Evolutionary conservation across 2,113 vertebrate species (phyloP), one percentile per base, ranked within the genome.

Genomic region (Sceloporus undulatus): DNA sequence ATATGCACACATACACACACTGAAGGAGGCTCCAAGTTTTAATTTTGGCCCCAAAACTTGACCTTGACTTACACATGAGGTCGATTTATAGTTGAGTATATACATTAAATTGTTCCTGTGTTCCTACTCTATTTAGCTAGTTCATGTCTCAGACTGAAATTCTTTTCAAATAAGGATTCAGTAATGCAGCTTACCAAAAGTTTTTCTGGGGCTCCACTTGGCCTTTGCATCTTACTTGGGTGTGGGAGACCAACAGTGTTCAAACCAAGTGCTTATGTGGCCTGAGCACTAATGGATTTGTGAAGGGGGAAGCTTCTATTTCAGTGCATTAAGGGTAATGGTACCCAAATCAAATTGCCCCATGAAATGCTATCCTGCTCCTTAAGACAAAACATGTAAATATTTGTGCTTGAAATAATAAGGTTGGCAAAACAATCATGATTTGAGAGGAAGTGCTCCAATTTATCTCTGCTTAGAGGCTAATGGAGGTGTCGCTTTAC

Each of bases 311-410:
- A 94, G 94, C 94, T 97, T 95, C 92, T 90, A 89, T 97, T 97
- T 96, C 96, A 95, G 40, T 94, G 92, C 96, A 97, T 97, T 97
- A 97, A 92, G 94, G 90, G 94, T 97, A 96, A 97, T 97, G 93
- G 92, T 94, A 88, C 89, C 90, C 95, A 97, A 97, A 97, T 97
- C 94, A 92, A 96, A 97, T 97, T 97, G 93, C 65, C 96, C 97
- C 97, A 94, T 97, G 98, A 98, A 99, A 99, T 96, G 93, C 79
- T 94, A 99, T 96, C 97, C 95, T 93, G 91, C 97, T 98, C 95
- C 98, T 99, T 98, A 98, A 98, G 97, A 95, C 91, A 93, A 97
- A 97, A 98, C 95, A 98, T 98, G 98, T 99, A 99, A 99, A 99
- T 99, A 99, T 99, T 99, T 96, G 96, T 96, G 94, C 90, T 97